A percentile compares a stretch with the other conserved stretches of the same genome.
Conservation (phyloP, 1,140 invertebrate species). For the Globodera rostochiensis region DNA sequence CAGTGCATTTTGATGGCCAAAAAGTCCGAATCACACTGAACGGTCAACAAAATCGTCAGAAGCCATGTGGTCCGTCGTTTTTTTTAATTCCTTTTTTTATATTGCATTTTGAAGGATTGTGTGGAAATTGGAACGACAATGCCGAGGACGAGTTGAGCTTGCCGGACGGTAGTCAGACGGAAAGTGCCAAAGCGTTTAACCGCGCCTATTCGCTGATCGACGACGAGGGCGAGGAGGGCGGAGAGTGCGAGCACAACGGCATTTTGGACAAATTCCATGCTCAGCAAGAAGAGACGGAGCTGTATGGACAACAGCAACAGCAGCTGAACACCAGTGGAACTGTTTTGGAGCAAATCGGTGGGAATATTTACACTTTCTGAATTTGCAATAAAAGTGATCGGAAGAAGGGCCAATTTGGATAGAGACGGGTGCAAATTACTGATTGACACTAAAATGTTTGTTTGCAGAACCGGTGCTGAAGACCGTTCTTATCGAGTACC, state of each 20-base stretch:
- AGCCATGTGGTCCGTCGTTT: constrained; percentile 38
- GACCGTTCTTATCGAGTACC: constrained; percentile 31
- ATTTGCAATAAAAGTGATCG: background rate
- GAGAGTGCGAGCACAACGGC: constrained; percentile 9
- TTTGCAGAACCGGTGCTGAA: constrained; percentile 24
- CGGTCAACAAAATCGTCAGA: constrained; percentile 33
- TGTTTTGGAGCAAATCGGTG: background rate
- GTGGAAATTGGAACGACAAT: constrained; percentile 42
- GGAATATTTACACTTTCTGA: background rate
- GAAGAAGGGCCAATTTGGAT: no score
- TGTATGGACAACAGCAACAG: background rate
- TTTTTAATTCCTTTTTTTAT: background rate
- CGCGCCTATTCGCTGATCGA: constrained; percentile 34
- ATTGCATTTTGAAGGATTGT: constrained; percentile 17
- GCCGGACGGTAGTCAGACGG: constrained; percentile 27
- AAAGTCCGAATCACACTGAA: constrained; percentile 34
- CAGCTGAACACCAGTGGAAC: background rate
- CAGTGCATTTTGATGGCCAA: constrained; percentile 43
- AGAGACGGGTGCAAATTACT: no score
- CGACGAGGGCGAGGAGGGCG: constrained; percentile 19
- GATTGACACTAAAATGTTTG: no score
- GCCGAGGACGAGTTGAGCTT: constrained; percentile 46
- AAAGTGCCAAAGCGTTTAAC: constrained; percentile 24
- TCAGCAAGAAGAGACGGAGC: constrained; percentile 8
- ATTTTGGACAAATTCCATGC: constrained; percentile 11